Conservation (phyloP, 2,113 vertebrate genomes). For the Halcyon senegalensis region DNA sequence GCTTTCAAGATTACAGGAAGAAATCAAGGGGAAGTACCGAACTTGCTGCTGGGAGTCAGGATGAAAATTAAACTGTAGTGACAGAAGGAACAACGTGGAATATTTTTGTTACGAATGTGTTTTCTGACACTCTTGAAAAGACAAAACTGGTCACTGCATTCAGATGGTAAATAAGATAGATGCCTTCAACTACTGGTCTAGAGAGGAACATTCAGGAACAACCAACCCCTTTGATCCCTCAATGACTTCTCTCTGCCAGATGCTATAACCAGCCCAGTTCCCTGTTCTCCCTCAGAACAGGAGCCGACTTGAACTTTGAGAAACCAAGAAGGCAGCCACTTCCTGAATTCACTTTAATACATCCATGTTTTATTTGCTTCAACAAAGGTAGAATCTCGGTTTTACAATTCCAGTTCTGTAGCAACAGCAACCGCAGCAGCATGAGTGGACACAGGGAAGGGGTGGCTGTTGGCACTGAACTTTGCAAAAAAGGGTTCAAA, state of each 20-base stretch:
- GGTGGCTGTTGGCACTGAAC: constrained; percentile 49
- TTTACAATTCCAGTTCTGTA: constrained; percentile 67
- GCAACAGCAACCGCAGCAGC: constrained; percentile 69
- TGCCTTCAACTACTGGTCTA: background rate
- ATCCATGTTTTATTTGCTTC: constrained; percentile 72
- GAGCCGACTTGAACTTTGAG: background rate
- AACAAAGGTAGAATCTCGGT: constrained; percentile 48
- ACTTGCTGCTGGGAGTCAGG: constrained; percentile 20
- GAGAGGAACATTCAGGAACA: background rate
- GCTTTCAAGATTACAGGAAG: background rate
- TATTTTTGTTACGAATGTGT: background rate
- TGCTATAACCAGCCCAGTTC: background rate
- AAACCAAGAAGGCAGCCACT: background rate
- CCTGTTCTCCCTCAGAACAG: background rate
- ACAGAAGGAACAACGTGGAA: background rate
- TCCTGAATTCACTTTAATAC: constrained; percentile 49
- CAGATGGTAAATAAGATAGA: background rate
- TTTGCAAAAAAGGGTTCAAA: constrained; percentile 40
- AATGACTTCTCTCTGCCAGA: background rate
- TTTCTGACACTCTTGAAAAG: background rate
- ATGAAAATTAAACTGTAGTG: background rate
- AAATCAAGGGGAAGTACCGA: background rate
- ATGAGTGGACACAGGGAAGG: constrained; percentile 11
- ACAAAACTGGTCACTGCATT: background rate
- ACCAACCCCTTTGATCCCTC: background rate